Evolutionary conservation across 1,140 invertebrate species (phyloP).

Genomic region (Ips nitidus): DNA sequence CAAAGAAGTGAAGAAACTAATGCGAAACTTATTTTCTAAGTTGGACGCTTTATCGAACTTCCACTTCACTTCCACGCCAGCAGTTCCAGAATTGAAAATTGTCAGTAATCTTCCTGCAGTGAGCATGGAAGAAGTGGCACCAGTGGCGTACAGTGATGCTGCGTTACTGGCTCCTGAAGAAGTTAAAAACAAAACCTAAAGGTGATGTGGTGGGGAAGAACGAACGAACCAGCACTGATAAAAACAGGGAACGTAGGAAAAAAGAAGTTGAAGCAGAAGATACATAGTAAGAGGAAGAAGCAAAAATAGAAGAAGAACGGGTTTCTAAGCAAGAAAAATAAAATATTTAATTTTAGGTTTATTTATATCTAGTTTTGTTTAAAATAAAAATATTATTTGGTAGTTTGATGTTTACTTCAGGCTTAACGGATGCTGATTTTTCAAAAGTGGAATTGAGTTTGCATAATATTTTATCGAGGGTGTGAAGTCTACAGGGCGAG

Average conservation of each 20-base stretch:
- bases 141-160: constrained; percentile 80
- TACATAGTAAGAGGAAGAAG: constrained; percentile 46
- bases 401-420: too few species aligned
- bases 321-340: constrained; percentile 3
- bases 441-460: too few species aligned
- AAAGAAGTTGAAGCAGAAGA: constrained; percentile 79
- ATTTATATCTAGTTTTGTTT: too few species aligned
- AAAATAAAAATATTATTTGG: too few species aligned
- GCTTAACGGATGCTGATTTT: too few species aligned
- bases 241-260: constrained; percentile 81
- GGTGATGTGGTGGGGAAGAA: constrained; percentile 73
- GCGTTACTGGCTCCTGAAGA: constrained; percentile 92
- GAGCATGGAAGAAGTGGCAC: constrained; percentile 94
- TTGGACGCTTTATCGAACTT: constrained; percentile 92
- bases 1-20: constrained; percentile 72
- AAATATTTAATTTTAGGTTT: too few species aligned
- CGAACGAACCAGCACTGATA: constrained; percentile 84
- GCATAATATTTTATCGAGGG: too few species aligned
- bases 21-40: constrained; percentile 81
- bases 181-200: constrained; percentile 74
- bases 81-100: constrained; percentile 85
- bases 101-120: constrained; percentile 90
- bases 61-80: constrained; percentile 88
- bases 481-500: too few species aligned
- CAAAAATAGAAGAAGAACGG: constrained; percentile 21